Evolutionary conservation across 1,140 invertebrate genomes (phyloP), one percentile per base, ranked within the genome.

Genomic region (Anastrepha obliqua): DNA sequence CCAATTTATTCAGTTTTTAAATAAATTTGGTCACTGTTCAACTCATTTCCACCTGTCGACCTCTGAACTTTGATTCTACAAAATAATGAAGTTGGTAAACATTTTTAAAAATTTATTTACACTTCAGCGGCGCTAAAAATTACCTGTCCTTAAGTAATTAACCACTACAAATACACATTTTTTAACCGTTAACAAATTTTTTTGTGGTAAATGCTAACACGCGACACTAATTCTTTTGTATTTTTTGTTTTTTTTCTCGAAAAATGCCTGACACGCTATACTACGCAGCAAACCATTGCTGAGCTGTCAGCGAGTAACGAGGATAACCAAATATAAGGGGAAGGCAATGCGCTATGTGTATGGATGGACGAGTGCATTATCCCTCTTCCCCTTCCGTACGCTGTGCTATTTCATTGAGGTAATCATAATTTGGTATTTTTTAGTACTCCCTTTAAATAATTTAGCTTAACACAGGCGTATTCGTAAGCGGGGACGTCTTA

Each of bases 71-170:
- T 58, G 74, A 81, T 81, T 58, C 51, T 29, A 51, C 29, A 29
- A 29, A 29, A 58, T 81, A 81, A 81, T 81, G 42, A 81, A 81
- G 47, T 81, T 29, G 44, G 47, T 81, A 81, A 81, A 81, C 55
- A 81, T 55, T 55, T 55, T 20, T 55, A 7, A 81, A 81, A 20
- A 58, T 81, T 78, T 85, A 62, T 60, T 86, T 86, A 86, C 85
- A 86, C 85, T 91, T 90, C 89, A 91, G 90, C 91, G 91, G 91
- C 92, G 91, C 91, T 89, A 90, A 89, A 92, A 92, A 91, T 91
- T 92, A 92, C 91, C 91, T 92, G 91, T 92, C 89, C 91, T 88
- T 89, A 88, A 90, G 89, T 91, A 92, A 92, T 92, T 92, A 92
- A 92, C 91, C 92, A 90, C 89, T 91, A 29, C 74, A 20, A 15